Conservation (phyloP, 2,888 invertebrate genomes). For the Drosophila mimetica region DNA sequence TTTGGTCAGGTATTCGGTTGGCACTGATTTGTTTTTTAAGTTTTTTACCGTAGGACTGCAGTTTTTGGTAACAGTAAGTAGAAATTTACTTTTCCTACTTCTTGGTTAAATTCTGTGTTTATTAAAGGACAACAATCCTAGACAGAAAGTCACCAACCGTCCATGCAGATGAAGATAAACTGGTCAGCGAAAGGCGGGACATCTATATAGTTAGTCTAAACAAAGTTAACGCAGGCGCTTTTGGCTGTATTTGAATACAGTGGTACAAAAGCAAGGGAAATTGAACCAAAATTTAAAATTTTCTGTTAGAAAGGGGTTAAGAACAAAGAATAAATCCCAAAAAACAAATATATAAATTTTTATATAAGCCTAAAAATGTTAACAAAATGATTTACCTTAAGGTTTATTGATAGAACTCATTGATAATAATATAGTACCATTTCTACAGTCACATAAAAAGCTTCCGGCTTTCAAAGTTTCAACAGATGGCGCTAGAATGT, state of each 20-base stretch:
- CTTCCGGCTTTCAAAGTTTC: no score
- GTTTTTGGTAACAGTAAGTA: neutral
- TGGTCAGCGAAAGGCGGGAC: conserved; percentile 32
- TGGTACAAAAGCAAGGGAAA: neutral
- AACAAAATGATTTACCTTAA: neutral
- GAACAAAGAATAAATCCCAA: fast-evolving
- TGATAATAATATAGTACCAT: neutral
- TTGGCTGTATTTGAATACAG: conserved; percentile 8
- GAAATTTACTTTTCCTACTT: conserved; percentile 1
- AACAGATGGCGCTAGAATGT: no score
- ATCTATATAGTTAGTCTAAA: conserved; percentile 24
- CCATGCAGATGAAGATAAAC: conserved; percentile 30
- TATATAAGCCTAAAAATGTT: no score
- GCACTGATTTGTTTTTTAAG: neutral
- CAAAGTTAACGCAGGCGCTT: conserved; percentile 37
- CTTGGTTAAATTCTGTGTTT: neutral
- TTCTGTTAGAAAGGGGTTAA: neutral
- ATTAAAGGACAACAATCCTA: neutral
- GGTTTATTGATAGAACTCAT: neutral
- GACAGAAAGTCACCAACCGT: conserved; percentile 24
- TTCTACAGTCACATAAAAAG: neutral
- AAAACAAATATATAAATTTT: neutral
- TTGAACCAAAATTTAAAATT: neutral
- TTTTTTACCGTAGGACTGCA: neutral
- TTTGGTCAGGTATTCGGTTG: neutral